Evolutionary conservation across 2,113 vertebrate genomes (phyloP).

Genomic region (Cynocephalus volans): DNA sequence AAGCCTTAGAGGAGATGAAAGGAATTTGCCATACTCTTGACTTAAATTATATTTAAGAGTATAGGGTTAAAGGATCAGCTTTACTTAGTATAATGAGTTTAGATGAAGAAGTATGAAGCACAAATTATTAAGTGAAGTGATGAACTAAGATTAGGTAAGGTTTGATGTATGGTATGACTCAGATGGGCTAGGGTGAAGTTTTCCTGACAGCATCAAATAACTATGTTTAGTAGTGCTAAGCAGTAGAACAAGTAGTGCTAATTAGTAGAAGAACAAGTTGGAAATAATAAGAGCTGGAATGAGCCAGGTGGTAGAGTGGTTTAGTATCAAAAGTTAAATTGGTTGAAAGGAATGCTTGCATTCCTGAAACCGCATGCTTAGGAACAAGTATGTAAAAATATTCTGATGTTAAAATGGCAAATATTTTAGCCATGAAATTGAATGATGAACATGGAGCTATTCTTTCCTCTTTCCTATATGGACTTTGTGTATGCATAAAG

Average conservation of each 20-base stretch:
- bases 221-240: background rate
- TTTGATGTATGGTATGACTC: background rate
- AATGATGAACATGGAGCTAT: background rate
- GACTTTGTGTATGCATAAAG: background rate
- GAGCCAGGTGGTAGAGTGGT: background rate
- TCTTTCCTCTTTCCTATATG: background rate
- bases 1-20: background rate
- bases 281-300: background rate
- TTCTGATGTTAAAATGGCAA: background rate
- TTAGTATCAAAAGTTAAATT: background rate
- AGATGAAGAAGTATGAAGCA: background rate
- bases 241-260: background rate
- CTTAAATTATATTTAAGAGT: background rate
- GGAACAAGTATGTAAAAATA: background rate
- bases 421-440: background rate
- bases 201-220: background rate
- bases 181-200: background rate
- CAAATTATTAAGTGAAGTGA: background rate
- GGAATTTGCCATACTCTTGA: background rate
- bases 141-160: background rate
- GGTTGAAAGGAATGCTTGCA: background rate
- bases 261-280: background rate
- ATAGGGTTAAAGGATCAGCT: background rate
- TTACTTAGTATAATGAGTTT: background rate
- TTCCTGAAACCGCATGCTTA: background rate